Base-by-base conservation (phyloP, 2,113 vertebrate species). In the Ancistrus triradiatus region DNA sequence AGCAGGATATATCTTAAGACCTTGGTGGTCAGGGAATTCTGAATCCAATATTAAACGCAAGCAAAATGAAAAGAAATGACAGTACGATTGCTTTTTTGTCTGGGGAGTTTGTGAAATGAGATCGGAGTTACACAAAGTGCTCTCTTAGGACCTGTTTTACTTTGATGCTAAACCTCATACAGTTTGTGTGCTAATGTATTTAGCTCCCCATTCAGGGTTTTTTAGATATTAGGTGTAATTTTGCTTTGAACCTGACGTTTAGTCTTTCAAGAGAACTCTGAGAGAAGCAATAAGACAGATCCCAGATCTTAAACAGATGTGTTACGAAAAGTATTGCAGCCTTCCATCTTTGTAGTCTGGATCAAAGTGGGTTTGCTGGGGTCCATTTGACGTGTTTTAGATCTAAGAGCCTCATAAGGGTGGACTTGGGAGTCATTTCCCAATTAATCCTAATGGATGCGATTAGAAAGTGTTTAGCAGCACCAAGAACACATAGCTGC, bases 301-400 rank as follows among this genome's bases (percentile, higher is more conserved):
- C 31, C 21, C 31, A 56, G 62, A 65, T 55, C 51, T 55, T 56
- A 55, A 65, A 65, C 63, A 65, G 63, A 66, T 66, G 63, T 47
- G 55, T 48, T n/a, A 44, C 57, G 52, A 56, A 57, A 42, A 27
- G 17, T 49, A 42, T 58, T 49, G 22, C 52, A 49, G 63, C 43
- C 15, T 22, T 40, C 33, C 15, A 15, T 58, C 63, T 57, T 66
- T 66, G 63, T 66, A 66, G 43, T 66, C 43, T 40, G 5, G 43
- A 56, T 49, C 33, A 66, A 49, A 57, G 63, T 43, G 33, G 53
- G 52, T 49, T 38, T 15, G 40, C 52, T 56, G 43, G 52, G 43
- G 52, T 35, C 40, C 11, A 49, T 70, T 57, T 63, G 60, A 56
- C 63, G 27, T 70, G 38, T 40, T 63, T 35, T 33, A 49, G 63